These are phyloP conservation scores for Strigops habroptila DNA, from an alignment of 2,113 vertebrate species.

Conservation along the genomic window DNA sequence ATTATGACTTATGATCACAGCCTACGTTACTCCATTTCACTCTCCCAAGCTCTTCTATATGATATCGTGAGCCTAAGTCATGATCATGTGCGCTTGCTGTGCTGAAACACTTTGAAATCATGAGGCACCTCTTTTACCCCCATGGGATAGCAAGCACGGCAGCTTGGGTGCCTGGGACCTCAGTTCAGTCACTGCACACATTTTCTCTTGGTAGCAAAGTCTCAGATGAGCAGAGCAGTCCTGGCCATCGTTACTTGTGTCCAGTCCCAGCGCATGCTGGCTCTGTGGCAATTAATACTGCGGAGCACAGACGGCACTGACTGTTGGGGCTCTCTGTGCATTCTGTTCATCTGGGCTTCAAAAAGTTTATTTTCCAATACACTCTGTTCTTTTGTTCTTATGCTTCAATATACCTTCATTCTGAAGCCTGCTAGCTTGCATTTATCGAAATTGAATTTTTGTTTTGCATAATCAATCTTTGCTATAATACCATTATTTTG, in stretches of 20 bases:
- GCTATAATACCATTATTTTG: neutral
- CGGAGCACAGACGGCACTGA: neutral
- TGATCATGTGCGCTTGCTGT: neutral
- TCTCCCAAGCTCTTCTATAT: neutral
- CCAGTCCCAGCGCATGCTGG: neutral
- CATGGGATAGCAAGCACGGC: neutral
- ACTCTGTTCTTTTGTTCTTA: neutral
- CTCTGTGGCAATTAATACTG: neutral
- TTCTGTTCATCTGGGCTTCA: neutral
- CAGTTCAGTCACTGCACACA: neutral
- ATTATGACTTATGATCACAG: neutral
- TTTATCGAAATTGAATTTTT: neutral
- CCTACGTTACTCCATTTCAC: neutral
- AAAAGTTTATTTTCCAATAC: neutral
- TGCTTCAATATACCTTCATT: neutral
- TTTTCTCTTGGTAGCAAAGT: neutral
- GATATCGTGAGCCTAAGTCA: neutral
- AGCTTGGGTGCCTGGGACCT: rapidly evolving
- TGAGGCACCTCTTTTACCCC: neutral
- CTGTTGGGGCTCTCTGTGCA: neutral
- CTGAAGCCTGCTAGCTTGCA: neutral
- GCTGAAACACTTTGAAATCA: neutral
- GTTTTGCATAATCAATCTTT: neutral
- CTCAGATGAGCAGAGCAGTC: neutral
- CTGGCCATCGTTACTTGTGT: rapidly evolving